These are phyloP conservation scores for Palythoa grandis DNA, from an alignment of 92 coral and sea anemone genomes.

Conservation along the genomic window DNA sequence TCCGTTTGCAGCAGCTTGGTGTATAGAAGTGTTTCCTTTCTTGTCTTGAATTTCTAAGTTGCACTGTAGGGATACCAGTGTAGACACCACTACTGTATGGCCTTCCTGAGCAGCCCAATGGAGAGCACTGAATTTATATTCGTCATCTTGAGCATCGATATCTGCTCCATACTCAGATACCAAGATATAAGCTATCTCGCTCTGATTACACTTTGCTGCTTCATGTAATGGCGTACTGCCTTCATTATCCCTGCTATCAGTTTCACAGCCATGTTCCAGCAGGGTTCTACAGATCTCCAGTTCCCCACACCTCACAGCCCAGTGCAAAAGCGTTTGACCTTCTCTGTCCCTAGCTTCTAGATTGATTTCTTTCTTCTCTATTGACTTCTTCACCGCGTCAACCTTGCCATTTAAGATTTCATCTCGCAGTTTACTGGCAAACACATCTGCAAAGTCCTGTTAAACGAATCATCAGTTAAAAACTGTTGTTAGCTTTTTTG, in stretches of 20 bases:
- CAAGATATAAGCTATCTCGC: conserved; percentile 5
- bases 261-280: background rate
- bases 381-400: background rate
- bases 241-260: background rate
- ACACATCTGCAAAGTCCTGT: background rate
- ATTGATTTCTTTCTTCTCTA: background rate
- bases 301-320: conserved; percentile 14
- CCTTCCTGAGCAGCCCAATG: conserved; percentile 34
- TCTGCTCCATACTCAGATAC: background rate
- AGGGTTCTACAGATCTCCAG: conserved; percentile 10
- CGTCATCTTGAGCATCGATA: background rate
- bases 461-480: background rate
- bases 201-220: conserved; percentile 12
- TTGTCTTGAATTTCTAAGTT: background rate
- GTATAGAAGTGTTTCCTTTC: background rate
- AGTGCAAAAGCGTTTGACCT: conserved; percentile 13
- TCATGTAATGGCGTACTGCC: conserved; percentile 22
- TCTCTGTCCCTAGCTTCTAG: background rate
- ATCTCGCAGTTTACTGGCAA: background rate
- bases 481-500: too few species aligned
- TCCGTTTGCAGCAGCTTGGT: conserved; percentile 16
- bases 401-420: background rate
- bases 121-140: background rate
- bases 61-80: background rate
- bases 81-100: background rate